Base-by-base conservation (phyloP, 2,113 vertebrate species). In the Heterotis niloticus region DNA sequence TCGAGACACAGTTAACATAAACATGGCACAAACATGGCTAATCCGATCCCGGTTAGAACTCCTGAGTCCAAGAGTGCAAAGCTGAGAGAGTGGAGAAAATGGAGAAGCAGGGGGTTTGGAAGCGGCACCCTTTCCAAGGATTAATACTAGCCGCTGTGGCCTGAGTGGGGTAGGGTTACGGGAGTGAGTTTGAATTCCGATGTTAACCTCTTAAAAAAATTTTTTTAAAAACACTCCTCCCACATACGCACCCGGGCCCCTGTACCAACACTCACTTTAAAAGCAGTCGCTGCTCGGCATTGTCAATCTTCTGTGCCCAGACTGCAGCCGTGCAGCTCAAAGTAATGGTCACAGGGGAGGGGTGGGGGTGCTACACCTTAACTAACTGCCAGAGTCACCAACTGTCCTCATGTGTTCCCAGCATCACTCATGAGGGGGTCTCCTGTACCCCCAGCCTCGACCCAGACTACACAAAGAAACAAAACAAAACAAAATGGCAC, bases 61-160 rank as follows among this genome's bases (percentile, higher is more conserved):
- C 44, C 26, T 59, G 10, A 44, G 57, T 62, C 13, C 16, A 59
- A 51, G 59, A 20, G 28, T 44, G 28, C 44, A 60, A 44, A 28
- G 28, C 16, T 5, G 23, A 64, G 29, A 28, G 18, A 23, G 28
- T 57, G 23, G 29, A 14, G 28, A 64, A 64, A 76, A 65, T 64
- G 75, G 75, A 76, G 59, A 64, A 44, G 29, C 44, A 64, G 20
- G 64, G 14, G 60, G 60, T 76, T 65, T 64, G 24, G 75, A 12
- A 64, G 75, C 7, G 10, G 24, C 34, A 52, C 69, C 14, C n/a
- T 16, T 29, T 3, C 23, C 1, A 7, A 13, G n/a, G 5, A 72
- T 73, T 51, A n/a, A 52, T 13, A n/a, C n/a, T 1, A 12, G n/a
- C 34, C 52, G 64, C 72, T 54, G 59, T 44, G 7, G 34, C 34